These are phyloP conservation scores for human DNA, from an alignment of 2,113 vertebrate species.

Conservation along the genomic window DNA sequence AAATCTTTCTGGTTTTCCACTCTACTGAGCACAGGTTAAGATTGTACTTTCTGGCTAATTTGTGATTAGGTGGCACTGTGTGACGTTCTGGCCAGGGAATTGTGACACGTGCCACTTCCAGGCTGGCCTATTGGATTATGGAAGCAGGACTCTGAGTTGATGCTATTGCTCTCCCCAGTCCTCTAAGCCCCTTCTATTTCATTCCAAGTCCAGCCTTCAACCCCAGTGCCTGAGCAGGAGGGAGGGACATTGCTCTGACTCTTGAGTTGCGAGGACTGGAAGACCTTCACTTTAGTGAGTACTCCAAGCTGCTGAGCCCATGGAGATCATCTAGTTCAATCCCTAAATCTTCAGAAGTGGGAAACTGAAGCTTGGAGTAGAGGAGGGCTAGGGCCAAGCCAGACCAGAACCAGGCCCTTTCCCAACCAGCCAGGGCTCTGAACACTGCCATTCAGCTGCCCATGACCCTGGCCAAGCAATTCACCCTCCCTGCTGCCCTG, in stretches of 20 bases:
- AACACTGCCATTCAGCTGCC: neutral
- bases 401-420: neutral
- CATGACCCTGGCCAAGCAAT: neutral
- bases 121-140: neutral
- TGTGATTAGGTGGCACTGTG: neutral
- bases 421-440: neutral
- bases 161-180: neutral
- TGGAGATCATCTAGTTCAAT: neutral
- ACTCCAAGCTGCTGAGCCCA: neutral
- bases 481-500: neutral
- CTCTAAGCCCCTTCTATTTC: neutral
- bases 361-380: neutral
- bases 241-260: neutral
- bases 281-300: neutral
- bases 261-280: neutral
- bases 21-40: neutral
- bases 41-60: neutral
- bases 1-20: neutral
- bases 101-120: neutral
- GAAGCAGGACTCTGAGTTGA: neutral
- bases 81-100: neutral
- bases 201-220: neutral
- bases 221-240: neutral
- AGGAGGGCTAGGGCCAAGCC: neutral
- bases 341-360: neutral